These are phyloP conservation scores for Saguinus imperator DNA, from an alignment of 2,113 vertebrate genomes.

Conservation along the genomic window DNA sequence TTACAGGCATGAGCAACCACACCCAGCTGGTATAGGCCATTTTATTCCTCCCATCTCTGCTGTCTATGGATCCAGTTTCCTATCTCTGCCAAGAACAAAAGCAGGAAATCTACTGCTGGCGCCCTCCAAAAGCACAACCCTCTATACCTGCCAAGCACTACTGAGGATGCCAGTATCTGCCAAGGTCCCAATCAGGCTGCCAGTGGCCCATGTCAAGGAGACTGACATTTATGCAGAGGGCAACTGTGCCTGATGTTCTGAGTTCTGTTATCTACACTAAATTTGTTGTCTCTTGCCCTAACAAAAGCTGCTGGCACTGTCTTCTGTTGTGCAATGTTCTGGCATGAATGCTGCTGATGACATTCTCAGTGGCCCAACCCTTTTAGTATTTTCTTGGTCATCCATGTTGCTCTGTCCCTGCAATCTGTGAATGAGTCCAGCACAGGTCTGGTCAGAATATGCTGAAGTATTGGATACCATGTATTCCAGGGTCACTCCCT, in stretches of 20 bases:
- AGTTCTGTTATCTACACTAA: slow-evolving; percentile 29
- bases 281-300: slow-evolving; percentile 17
- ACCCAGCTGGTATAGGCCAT: background rate
- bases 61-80: background rate
- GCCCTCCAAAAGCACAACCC: background rate
- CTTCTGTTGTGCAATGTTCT: background rate
- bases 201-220: slow-evolving; percentile 6
- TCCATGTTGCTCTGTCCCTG: background rate
- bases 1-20: too few species aligned
- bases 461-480: background rate
- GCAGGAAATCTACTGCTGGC: background rate
- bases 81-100: background rate
- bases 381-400: background rate
- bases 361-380: background rate
- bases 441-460: background rate
- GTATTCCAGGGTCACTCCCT: background rate
- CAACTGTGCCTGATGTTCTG: slow-evolving; percentile 22
- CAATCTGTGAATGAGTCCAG: background rate
- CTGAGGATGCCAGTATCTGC: background rate
- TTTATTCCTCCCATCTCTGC: background rate
- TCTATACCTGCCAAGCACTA: background rate
- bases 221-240: slow-evolving; percentile 52
- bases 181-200: background rate
- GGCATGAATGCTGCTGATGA: background rate
- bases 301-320: slow-evolving; percentile 29